phyloP scores from a whole-genome alignment of 2,797 vertebrate genomes.

The Lepus oiostolus region DNA sequence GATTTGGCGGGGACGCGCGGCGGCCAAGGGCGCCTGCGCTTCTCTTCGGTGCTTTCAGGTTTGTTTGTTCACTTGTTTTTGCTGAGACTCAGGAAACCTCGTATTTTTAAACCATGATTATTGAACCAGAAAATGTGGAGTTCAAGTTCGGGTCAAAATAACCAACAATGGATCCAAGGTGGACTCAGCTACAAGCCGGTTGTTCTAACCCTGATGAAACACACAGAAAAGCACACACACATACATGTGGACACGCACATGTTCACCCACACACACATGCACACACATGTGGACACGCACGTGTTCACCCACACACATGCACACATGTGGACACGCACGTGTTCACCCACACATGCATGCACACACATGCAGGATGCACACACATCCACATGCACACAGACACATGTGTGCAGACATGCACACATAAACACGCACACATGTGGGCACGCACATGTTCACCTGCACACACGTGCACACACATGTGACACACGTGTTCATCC shows the following conservation, averaged over 20 bases:
- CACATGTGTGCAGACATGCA: no score
- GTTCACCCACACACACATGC: background rate
- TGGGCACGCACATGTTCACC: no score
- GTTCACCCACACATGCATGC: background rate
- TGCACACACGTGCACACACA: no score
- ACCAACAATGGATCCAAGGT: background rate
- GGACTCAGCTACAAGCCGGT: background rate
- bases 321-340: background rate
- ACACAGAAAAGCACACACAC: fast-evolving
- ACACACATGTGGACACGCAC: background rate
- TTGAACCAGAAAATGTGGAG: conserved; percentile 58
- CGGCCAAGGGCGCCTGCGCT: background rate
- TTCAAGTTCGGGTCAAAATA: conserved; percentile 63
- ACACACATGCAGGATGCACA: background rate
- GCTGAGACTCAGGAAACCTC: conserved; percentile 22
- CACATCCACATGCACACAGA: background rate
- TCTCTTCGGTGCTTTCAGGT: background rate
- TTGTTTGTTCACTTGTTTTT: background rate
- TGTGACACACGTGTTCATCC: no score
- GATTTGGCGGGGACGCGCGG: background rate
- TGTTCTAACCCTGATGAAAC: no score
- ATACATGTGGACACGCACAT: background rate
- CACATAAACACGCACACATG: no score
- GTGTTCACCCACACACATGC: background rate
- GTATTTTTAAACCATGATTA: background rate